Evolutionary conservation across 2,113 vertebrate genomes (phyloP).

Genomic region (Oxyruncus cristatus): DNA sequence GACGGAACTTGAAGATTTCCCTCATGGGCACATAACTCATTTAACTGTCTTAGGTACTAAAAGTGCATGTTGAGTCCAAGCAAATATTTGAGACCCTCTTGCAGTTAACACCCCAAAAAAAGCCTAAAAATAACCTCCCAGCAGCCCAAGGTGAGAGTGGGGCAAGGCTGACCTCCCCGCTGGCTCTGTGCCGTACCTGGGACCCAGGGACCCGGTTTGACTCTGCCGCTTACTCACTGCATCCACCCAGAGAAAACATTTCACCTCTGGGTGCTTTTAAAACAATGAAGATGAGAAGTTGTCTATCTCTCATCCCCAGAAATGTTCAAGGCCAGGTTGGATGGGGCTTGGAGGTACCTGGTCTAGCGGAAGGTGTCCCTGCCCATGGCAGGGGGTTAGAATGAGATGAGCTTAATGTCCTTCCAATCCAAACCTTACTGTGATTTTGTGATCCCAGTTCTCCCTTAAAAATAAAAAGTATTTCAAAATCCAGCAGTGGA

Average conservation of each 20-base stretch:
- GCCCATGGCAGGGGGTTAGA: neutral
- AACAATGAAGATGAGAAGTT: neutral
- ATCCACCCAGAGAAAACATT: neutral
- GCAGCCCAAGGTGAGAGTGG: neutral
- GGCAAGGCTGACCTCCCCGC: neutral
- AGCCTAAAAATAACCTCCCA: neutral
- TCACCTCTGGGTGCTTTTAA: neutral
- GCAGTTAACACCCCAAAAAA: neutral
- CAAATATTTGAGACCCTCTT: neutral
- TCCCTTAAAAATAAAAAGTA: neutral
- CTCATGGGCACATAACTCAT: neutral
- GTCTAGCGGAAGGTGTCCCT: neutral
- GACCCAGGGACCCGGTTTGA: rapidly evolving
- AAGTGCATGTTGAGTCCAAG: neutral
- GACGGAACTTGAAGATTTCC: neutral
- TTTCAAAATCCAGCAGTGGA: neutral
- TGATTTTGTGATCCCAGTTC: neutral
- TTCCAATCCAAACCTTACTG: neutral
- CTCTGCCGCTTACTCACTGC: neutral
- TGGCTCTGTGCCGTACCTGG: rapidly evolving
- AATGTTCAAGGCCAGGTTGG: neutral
- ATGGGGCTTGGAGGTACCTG: neutral
- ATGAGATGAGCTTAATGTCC: neutral
- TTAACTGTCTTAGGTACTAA: neutral
- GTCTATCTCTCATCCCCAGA: too few relatives aligned